phyloP scores from a whole-genome alignment of 1,140 invertebrate genomes.

The Atta cephalotes region DNA sequence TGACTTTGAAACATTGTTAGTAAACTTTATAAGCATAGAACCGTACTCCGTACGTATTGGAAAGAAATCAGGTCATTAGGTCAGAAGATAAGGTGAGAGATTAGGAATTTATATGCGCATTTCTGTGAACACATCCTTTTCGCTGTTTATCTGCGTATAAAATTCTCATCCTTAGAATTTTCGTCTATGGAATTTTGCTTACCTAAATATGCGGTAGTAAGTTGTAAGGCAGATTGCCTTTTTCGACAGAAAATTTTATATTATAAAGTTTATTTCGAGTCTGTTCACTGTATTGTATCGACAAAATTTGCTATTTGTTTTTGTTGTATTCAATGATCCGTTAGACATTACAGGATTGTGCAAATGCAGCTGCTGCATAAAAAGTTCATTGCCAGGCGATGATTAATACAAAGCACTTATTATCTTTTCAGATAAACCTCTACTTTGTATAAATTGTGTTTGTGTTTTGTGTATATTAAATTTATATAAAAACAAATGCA shows the following conservation, averaged over 20 bases:
- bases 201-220: not conserved
- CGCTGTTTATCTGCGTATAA: not conserved
- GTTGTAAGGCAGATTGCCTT: not conserved
- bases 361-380: not conserved
- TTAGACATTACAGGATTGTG: not conserved
- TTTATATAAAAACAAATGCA: not conserved
- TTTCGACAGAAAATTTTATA: not conserved
- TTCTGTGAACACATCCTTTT: not conserved
- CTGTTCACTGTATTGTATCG: not conserved
- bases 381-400: not conserved
- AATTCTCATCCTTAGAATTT: not conserved
- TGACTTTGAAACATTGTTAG: not conserved
- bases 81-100: conserved; percentile 11
- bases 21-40: not conserved
- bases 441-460: not conserved
- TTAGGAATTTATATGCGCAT: not conserved
- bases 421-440: not conserved
- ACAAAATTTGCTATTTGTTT: not conserved
- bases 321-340: not conserved
- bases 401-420: not conserved
- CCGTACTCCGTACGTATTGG: not conserved
- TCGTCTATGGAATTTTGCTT: not conserved
- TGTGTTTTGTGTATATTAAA: too few relatives aligned
- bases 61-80: not conserved
- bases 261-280: not conserved